Evolutionary conservation across 2,888 invertebrate genomes (phyloP).

Genomic region (Phyto melanocephala): DNA sequence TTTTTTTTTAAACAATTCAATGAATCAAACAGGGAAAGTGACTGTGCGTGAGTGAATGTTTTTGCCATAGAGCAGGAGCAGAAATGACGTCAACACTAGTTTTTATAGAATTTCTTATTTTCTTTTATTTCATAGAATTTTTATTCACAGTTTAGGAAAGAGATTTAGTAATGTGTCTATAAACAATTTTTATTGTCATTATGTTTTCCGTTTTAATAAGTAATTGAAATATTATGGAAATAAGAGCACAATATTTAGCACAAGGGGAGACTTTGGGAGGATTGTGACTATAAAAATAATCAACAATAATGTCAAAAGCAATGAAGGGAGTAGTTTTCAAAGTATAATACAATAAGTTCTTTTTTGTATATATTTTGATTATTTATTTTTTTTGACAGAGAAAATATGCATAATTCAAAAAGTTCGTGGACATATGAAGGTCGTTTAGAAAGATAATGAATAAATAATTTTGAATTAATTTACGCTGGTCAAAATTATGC

Average conservation of each 20-base stretch:
- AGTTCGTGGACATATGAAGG: background rate
- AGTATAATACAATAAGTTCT: background rate
- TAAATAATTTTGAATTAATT: background rate
- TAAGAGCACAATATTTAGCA: constrained; percentile 31
- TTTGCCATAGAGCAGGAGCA: background rate
- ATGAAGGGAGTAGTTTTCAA: background rate
- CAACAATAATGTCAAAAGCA: background rate
- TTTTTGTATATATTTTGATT: too few species aligned
- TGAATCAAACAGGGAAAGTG: constrained; percentile 44
- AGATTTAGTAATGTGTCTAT: constrained; percentile 50
- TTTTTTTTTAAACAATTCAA: constrained; percentile 29
- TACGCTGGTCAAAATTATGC: background rate
- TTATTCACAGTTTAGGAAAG: constrained; percentile 35
- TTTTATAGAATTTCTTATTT: background rate
- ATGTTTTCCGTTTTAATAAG: constrained; percentile 62
- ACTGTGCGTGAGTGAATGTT: background rate
- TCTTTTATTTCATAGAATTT: background rate
- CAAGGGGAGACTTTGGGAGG: constrained; percentile 6
- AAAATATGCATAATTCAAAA: background rate
- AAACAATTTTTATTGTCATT: constrained; percentile 63
- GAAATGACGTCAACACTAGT: constrained; percentile 54
- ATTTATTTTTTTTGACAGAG: too few species aligned
- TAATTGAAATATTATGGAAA: constrained; percentile 64
- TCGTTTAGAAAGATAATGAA: background rate
- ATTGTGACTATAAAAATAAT: constrained; percentile 38